A percentile compares a stretch with the other conserved stretches of the same genome.
Conservation (phyloP, 2,888 invertebrate genomes). For the Acanthoscelides obtectus region DNA sequence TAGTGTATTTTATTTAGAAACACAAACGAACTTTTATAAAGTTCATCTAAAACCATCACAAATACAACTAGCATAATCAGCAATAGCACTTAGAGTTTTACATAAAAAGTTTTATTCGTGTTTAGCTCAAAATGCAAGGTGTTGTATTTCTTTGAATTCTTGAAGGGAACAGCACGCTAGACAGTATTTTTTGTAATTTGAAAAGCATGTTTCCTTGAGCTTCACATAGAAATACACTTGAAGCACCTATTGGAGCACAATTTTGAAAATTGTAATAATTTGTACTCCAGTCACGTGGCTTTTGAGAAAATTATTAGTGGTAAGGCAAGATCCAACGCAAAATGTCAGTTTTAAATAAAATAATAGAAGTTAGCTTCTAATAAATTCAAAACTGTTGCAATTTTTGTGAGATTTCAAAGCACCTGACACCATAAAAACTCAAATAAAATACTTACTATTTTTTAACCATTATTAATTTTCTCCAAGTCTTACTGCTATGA, state of each 20-base stretch:
- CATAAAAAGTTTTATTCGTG: neutral
- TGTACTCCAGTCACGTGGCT: neutral
- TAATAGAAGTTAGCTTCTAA: no score
- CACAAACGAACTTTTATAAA: neutral
- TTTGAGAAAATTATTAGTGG: neutral
- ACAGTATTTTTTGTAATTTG: neutral
- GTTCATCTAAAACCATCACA: neutral
- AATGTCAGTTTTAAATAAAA: no score
- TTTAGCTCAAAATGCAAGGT: neutral
- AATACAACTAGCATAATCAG: neutral
- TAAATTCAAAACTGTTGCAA: no score
- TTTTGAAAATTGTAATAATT: neutral
- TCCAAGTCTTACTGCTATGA: neutral
- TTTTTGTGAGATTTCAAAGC: no score
- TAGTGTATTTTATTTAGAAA: neutral
- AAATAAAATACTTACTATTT: no score
- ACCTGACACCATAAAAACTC: no score
- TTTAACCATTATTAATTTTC: neutral
- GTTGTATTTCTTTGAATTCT: neutral
- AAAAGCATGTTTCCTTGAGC: neutral
- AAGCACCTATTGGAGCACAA: neutral
- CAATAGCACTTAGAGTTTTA: neutral
- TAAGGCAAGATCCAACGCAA: no score
- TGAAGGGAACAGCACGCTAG: neutral
- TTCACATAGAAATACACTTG: neutral